phyloP scores from a whole-genome alignment of 2,888 invertebrate genomes.

The Dusona sp. region DNA sequence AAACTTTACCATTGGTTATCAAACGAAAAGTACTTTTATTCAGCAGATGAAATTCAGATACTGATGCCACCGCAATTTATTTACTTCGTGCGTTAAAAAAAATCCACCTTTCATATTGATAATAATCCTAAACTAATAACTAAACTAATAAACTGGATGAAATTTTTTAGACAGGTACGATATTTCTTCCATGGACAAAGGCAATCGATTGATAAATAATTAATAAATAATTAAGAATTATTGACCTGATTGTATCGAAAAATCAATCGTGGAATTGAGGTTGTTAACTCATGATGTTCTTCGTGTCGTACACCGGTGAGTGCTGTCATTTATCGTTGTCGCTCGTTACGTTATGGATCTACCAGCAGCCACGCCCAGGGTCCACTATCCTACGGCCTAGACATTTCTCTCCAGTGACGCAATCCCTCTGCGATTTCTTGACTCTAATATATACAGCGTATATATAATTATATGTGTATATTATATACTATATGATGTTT shows the following conservation, averaged over 20 bases:
- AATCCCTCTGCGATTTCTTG: conserved; percentile 35
- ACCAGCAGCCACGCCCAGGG: conserved; percentile 64
- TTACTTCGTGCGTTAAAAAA: neutral
- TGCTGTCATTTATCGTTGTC: conserved; percentile 31
- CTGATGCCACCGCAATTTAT: no score
- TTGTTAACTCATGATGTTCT: neutral
- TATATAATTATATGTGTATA: neutral
- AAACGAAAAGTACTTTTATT: neutral
- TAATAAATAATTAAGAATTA: neutral
- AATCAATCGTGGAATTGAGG: neutral
- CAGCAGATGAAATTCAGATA: neutral
- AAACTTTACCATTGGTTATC: conserved; percentile 10
- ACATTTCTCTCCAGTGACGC: conserved; percentile 69
- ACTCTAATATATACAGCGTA: neutral
- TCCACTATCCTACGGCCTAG: conserved; percentile 63
- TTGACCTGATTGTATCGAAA: neutral
- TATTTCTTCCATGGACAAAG: neutral
- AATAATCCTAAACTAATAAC: neutral
- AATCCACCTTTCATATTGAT: neutral
- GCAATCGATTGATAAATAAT: no score
- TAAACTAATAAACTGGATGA: neutral
- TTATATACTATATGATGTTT: neutral
- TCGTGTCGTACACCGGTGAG: neutral
- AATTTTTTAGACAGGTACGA: neutral
- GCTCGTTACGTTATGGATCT: conserved; percentile 47